Evolutionary conservation across 2,113 vertebrate genomes (phyloP).

Genomic region (Protobothrops flavoviridis): DNA sequence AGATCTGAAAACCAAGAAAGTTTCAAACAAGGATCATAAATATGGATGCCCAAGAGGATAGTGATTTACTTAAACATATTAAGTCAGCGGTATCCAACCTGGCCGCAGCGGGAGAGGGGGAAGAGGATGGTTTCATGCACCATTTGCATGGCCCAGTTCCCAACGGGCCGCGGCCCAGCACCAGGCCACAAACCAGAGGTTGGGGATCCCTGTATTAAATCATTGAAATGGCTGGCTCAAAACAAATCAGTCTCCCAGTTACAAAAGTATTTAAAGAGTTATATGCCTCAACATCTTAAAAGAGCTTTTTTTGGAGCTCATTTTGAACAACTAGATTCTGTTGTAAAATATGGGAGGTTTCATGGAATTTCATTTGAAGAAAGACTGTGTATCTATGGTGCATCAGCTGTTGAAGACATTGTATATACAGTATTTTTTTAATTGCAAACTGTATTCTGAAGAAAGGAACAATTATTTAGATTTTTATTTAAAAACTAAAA

Average conservation of each 20-base stretch:
- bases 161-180: too few relatives aligned
- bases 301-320: neutral
- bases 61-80: neutral
- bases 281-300: neutral
- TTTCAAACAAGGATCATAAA: neutral
- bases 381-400: neutral
- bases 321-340: neutral
- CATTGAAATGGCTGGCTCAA: neutral
- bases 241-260: neutral
- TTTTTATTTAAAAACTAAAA: neutral
- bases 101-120: too few relatives aligned
- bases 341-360: neutral
- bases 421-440: neutral
- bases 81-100: too few relatives aligned
- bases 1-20: neutral
- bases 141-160: too few relatives aligned
- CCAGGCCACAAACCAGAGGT: too few relatives aligned
- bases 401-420: neutral
- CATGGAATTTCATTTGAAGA: neutral
- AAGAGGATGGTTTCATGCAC: too few relatives aligned
- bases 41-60: neutral
- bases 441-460: neutral
- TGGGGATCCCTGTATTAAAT: neutral
- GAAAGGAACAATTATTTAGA: neutral
- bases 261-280: neutral